A percentile compares a stretch with the other conserved stretches of the same genome.
Conservation (phyloP, 2,113 vertebrate species). For the Zosterops pallidus region DNA sequence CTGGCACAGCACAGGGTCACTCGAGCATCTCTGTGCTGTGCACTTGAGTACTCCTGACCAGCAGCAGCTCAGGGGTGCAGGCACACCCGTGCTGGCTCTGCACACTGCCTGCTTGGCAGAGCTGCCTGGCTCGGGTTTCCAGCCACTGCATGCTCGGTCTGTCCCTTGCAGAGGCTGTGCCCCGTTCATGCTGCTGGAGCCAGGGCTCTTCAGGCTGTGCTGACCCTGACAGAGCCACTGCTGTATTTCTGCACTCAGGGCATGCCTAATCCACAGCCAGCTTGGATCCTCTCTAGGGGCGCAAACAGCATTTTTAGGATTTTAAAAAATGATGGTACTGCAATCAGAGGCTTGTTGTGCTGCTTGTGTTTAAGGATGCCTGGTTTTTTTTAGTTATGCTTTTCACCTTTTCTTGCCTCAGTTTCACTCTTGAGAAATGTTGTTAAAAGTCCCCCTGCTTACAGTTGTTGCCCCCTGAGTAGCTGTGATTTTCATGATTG, state of each 20-base stretch:
- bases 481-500: not conserved
- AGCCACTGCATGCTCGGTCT: rapidly evolving
- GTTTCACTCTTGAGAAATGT: not conserved
- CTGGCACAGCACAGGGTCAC: not conserved
- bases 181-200: rapidly evolving
- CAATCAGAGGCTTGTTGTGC: not conserved
- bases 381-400: not conserved
- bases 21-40: not conserved
- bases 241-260: rapidly evolving
- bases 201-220: rapidly evolving
- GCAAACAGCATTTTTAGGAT: not conserved
- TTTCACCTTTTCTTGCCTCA: not conserved
- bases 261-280: not conserved
- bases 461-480: not conserved
- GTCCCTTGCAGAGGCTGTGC: rapidly evolving
- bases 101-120: not conserved
- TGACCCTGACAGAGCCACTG: rapidly evolving
- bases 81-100: not conserved
- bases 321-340: not conserved
- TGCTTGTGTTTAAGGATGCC: not conserved
- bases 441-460: not conserved
- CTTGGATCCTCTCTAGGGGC: rapidly evolving
- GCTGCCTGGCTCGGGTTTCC: rapidly evolving
- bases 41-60: not conserved
- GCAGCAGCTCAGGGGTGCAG: not conserved